Conservation (phyloP, 2,113 vertebrate species). For the Mustelus asterias region DNA sequence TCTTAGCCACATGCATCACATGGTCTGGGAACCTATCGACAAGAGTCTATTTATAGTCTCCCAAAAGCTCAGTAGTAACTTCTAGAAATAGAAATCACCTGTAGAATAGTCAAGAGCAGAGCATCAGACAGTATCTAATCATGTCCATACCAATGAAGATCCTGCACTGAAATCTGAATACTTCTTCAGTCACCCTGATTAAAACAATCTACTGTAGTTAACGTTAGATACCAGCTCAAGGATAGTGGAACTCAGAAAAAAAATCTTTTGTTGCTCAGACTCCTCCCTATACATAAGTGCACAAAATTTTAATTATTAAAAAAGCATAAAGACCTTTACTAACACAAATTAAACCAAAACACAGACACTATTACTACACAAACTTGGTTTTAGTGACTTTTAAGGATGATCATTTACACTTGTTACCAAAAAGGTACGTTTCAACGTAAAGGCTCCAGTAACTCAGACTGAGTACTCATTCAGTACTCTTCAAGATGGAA, state of each 20-base stretch:
- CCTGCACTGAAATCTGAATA: not conserved
- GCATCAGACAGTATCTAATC: not conserved
- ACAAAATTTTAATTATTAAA: not conserved
- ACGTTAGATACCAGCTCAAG: not conserved
- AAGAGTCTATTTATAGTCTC: not conserved
- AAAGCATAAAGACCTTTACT: not conserved
- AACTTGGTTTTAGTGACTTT: not conserved
- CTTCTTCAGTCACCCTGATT: not conserved
- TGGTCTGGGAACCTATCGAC: not conserved
- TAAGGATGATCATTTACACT: not conserved
- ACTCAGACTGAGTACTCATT: not conserved
- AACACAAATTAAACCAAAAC: constrained; percentile 22
- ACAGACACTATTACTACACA: not conserved
- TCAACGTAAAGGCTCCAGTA: not conserved
- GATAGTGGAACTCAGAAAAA: not conserved
- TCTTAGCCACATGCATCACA: not conserved
- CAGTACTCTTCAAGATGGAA: not conserved
- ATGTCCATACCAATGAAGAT: not conserved
- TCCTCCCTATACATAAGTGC: not conserved
- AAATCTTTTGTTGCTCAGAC: not conserved
- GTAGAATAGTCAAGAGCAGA: not conserved
- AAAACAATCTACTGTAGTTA: not conserved
- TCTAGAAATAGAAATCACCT: not conserved
- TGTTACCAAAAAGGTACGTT: not conserved
- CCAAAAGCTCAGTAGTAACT: not conserved